These are phyloP conservation scores for Myrmecobius fasciatus DNA, from an alignment of 2,113 vertebrate species.

Conservation along the genomic window DNA sequence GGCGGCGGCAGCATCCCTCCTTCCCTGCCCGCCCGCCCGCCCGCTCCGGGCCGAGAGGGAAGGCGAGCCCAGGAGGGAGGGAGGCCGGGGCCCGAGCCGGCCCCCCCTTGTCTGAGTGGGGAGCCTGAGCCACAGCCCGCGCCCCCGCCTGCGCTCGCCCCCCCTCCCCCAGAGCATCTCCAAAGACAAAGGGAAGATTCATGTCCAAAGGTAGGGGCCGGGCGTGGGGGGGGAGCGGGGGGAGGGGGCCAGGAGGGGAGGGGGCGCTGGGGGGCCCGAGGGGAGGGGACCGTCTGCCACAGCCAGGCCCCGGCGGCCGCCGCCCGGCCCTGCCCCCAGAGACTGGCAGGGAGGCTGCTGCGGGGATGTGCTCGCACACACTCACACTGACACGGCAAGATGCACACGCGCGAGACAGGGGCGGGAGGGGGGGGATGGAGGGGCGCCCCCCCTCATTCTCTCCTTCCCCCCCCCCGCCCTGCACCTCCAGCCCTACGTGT, in stretches of 20 bases:
- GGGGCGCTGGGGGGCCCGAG: slow-evolving; percentile 40
- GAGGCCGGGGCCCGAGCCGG: slow-evolving; percentile 65
- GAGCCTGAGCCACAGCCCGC: slow-evolving; percentile 70
- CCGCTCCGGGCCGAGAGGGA: slow-evolving; percentile 39
- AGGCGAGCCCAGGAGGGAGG: slow-evolving; percentile 48
- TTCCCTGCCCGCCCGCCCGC: not conserved
- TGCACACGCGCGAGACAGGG: not conserved
- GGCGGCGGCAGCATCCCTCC: slow-evolving; percentile 78
- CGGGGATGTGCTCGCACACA: slow-evolving; percentile 50
- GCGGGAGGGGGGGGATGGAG: not conserved
- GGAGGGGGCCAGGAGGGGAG: slow-evolving; percentile 31
- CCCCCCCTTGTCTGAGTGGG: slow-evolving; percentile 43
- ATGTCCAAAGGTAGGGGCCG: slow-evolving; percentile 88
- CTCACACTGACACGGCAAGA: slow-evolving; percentile 39
- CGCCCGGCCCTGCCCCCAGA: slow-evolving; percentile 5
- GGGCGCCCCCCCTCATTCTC: not conserved
- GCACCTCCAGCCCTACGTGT: not conserved
- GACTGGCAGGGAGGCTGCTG: slow-evolving; percentile 46
- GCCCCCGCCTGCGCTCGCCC: slow-evolving; percentile 9
- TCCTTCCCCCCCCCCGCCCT: slow-evolving; percentile 47
- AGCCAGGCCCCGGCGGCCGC: slow-evolving; percentile 8
- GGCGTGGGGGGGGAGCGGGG: not conserved
- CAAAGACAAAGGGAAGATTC: slow-evolving; percentile 87
- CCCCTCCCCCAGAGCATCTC: slow-evolving; percentile 79
- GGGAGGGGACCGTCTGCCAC: not conserved